phyloP scores from a whole-genome alignment of 92 coral and sea anemone genomes.

The Parazoanthus swiftii region DNA sequence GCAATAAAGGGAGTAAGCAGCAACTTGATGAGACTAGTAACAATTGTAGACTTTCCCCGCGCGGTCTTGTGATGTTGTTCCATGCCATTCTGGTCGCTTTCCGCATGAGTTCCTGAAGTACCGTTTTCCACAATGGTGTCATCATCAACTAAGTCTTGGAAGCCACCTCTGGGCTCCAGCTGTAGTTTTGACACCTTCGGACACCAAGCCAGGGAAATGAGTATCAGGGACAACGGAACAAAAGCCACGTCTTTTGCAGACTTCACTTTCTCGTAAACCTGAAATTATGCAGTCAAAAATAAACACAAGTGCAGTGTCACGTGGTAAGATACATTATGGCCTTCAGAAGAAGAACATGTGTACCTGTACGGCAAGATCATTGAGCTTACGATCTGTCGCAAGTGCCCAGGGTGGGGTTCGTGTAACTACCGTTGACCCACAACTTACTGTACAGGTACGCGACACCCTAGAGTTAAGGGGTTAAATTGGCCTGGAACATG shows the following conservation, averaged over 20 bases:
- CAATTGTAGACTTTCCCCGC: slow-evolving; percentile 40
- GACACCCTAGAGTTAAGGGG: too few species aligned
- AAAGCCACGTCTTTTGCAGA: not conserved
- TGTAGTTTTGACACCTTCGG: slow-evolving; percentile 61
- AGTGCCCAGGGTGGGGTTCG: too few species aligned
- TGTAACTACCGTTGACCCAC: too few species aligned
- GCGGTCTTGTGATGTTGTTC: slow-evolving; percentile 29
- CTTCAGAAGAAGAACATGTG: too few species aligned
- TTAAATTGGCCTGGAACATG: too few species aligned
- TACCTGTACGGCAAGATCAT: too few species aligned
- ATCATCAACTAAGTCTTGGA: not conserved
- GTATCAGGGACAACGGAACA: slow-evolving; percentile 65
- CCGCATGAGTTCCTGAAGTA: not conserved
- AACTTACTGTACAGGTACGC: too few species aligned
- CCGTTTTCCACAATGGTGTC: not conserved
- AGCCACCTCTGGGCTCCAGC: slow-evolving; percentile 48
- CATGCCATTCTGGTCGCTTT: not conserved
- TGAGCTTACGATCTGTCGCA: too few species aligned
- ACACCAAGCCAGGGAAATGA: slow-evolving; percentile 86
- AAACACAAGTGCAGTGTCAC: too few species aligned
- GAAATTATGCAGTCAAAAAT: not conserved
- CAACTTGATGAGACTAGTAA: slow-evolving; percentile 50
- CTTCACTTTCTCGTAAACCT: not conserved
- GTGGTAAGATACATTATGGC: too few species aligned
- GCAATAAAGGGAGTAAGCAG: slow-evolving; percentile 51